Percentiles rank a stretch among this genome's conserved stretches.
These are phyloP conservation scores for Habroteleia sp. DNA, from an alignment of 2,888 invertebrate genomes.

Conservation along the genomic window DNA sequence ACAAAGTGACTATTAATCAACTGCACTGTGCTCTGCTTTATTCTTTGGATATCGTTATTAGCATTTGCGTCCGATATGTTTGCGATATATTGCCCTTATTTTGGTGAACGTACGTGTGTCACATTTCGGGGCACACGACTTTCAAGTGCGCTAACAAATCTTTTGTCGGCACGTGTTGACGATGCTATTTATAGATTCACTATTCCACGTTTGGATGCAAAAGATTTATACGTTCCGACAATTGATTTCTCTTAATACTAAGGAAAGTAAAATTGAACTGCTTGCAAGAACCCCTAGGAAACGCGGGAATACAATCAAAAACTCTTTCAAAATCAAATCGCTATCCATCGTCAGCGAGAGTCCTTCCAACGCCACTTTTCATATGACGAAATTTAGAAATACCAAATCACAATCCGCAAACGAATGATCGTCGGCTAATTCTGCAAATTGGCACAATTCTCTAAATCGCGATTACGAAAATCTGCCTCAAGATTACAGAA, in stretches of 20 bases:
- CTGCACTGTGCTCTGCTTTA: too few species aligned
- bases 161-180: conserved; percentile 18
- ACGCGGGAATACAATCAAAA: too few species aligned
- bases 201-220: conserved; percentile 31
- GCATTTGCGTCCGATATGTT: conserved; percentile 14
- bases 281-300: conserved; percentile 19
- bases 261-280: conserved; percentile 32
- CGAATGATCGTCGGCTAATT: too few species aligned
- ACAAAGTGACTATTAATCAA: conserved; percentile 6
- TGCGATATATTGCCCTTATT: conserved; percentile 4
- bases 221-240: conserved; percentile 24
- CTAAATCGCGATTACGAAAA: too few species aligned
- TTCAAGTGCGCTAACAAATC: conserved; percentile 26
- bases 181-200: conserved; percentile 35
- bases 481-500: conserved; percentile 19
- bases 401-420: too few species aligned
- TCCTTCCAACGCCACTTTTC: too few species aligned
- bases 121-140: neutral
- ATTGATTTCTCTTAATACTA: conserved; percentile 33
- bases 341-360: too few species aligned
- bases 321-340: too few species aligned
- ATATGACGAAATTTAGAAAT: too few species aligned
- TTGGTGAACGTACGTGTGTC: conserved; percentile 17
- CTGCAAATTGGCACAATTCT: too few species aligned
- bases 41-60: conserved; percentile 4